Evolutionary conservation across 2,888 invertebrate genomes (phyloP).

Genomic region (Monopis laevigella): DNA sequence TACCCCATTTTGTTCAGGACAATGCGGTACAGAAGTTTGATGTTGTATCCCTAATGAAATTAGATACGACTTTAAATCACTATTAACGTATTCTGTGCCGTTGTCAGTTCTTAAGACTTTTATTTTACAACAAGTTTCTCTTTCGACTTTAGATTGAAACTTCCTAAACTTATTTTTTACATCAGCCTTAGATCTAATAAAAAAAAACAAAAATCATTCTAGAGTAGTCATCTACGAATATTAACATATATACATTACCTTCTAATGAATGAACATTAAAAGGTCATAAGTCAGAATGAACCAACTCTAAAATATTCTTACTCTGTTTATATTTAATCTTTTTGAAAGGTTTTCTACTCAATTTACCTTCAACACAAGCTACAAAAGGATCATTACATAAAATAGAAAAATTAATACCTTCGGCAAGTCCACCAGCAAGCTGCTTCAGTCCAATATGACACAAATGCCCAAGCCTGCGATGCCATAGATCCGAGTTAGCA

Average conservation of each 20-base stretch:
- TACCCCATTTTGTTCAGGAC: no score
- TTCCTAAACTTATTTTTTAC: neutral
- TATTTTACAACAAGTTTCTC: neutral
- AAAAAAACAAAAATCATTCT: neutral
- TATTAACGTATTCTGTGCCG: slow-evolving; percentile 14
- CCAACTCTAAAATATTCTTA: neutral
- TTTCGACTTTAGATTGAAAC: neutral
- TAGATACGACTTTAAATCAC: slow-evolving; percentile 1
- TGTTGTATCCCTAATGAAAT: no score
- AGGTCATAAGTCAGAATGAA: slow-evolving; percentile 1
- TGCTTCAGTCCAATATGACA: neutral
- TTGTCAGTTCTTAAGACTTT: slow-evolving; percentile 1
- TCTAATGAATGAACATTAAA: neutral
- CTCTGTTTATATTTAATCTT: neutral
- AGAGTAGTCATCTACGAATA: neutral
- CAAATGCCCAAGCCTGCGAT: neutral
- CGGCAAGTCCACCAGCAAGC: neutral
- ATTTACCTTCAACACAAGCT: no score
- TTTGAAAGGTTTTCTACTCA: neutral
- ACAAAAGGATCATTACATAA: no score
- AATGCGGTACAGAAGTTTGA: no score
- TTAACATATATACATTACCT: neutral
- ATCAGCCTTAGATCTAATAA: neutral
- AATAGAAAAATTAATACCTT: neutral
- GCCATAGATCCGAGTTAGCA: no score